These are phyloP conservation scores for Isoperla grammatica DNA, from an alignment of 2,888 invertebrate species.

Conservation along the genomic window DNA sequence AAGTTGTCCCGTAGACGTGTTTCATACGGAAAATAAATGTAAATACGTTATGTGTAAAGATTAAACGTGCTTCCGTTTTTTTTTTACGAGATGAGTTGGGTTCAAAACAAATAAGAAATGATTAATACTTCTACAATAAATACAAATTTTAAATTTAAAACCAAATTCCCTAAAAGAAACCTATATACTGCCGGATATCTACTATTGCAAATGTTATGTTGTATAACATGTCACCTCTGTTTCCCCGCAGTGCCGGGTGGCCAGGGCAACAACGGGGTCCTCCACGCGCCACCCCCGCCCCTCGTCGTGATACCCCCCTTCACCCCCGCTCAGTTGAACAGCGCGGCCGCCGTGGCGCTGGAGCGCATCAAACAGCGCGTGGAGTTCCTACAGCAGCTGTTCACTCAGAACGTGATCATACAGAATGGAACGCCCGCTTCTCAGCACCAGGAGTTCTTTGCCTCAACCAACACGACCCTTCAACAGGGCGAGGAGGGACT, in stretches of 20 bases:
- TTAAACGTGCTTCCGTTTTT: no score
- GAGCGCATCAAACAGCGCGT: conserved; percentile 37
- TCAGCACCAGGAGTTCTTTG: conserved; percentile 42
- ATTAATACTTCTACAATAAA: no score
- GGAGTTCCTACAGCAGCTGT: conserved; percentile 35
- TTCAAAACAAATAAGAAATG: no score
- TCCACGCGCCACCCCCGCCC: conserved; percentile 41
- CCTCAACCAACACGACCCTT: conserved; percentile 40
- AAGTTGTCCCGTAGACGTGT: no score
- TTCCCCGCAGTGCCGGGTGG: conserved; percentile 20
- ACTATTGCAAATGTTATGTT: no score
- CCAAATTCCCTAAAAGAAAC: no score
- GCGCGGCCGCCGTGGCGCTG: conserved; percentile 38
- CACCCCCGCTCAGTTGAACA: conserved; percentile 39
- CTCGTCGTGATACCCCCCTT: conserved; percentile 39
- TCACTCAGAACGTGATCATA: conserved; percentile 37
- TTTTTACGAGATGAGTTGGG: no score
- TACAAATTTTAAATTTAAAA: no score
- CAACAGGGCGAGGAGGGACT: conserved; percentile 40
- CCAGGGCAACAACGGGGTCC: conserved; percentile 37
- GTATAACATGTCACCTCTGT: no score
- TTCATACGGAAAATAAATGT: no score
- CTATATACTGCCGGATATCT: no score
- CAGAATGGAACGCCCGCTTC: conserved; percentile 40
- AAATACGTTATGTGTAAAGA: no score